Evolutionary conservation across 2,797 vertebrate species (phyloP), one percentile per base, ranked within the genome.

Genomic region (Rhodeus uyekii): DNA sequence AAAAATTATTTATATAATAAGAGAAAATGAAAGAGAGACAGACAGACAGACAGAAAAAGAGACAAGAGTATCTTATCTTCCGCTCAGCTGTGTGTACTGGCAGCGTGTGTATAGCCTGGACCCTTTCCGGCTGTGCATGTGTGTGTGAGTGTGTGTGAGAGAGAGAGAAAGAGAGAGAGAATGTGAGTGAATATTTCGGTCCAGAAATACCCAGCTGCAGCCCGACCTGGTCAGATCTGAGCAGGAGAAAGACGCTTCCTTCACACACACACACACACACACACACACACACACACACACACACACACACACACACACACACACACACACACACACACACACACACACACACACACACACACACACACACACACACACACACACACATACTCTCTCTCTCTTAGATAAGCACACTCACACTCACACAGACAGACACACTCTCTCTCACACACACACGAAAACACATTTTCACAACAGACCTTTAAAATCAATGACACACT

Each of bases 61-160:
- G 24, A 39, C 42, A 60, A 27, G 55, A 27, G 29, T 36, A 50
- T 77, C 69, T 75, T 67, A 73, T 86, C 85, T 87, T 87, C 88
- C 85, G 83, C 68, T 86, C 88, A 89, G 86, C 88, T 89, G 88
- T 63, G 73, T 68, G 76, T 63, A 72, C 88, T 86, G 88, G 88
- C 88, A 87, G 71, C 48, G 29, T 67, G 77, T 86, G 84, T 86
- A 85, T 85, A 87, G 86, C 83, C 73, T 46, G 22, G 65, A 68
- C 79, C 83, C 76, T 72, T 86, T 89, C 88, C 86, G 81, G 81
- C 18, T 39, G 55, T 81, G 58, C 53, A 18, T 55, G 61, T 68
- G 24, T 53, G 48, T 58, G 48, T 16, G 64, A 68, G 46, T 79
- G 27, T 61, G 38, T 72, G 50, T 81, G 24, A n/a, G n/a, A n/a